Evolutionary conservation across 2,113 vertebrate species (phyloP), one percentile per base, ranked within the genome.

Genomic region (Macrotus californicus): DNA sequence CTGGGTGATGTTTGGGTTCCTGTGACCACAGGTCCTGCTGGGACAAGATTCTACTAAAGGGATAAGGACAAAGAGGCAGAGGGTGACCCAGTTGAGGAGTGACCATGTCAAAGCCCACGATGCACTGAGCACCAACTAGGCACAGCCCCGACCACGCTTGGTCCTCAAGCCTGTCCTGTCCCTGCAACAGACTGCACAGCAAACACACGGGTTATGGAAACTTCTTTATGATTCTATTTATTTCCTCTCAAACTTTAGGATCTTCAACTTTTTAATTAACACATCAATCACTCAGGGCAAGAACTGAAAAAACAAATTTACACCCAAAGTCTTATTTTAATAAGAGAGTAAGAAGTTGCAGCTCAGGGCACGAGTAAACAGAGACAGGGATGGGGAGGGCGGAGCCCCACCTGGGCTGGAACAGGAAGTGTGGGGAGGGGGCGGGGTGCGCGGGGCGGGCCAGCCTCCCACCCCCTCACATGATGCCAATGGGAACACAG

Each of bases 401-500:
- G 10, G 3, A 5, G 43, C 22, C 34, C 7, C 36, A 3, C 18
- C 36, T 39, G 36, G 39, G 9, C 67, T 70, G 67, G 67, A 54
- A n/a, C 67, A 70, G 36, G 36, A 22, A 22, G 19, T 12, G 36
- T 39, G n/a, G 67, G 67, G 19, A 21, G 21, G 67, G 22, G n/a
- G n/a, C 56, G 18, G 24, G 56, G 24, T 59, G 67, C 9, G 1
- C 2, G n/a, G n/a, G 18, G 18, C 24, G 36, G 36, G 67, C 19
- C 67, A 6, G 36, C 67, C 19, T 70, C 67, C 67, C n/a, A 19
- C 19, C 22, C 31, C 39, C 3, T 66, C 39, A 59, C 24, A 3
- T 5, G 41, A 29, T n/a, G 21, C 11, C 7, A 31, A 11, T 5
- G n/a, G 43, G 16, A 83, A 46, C 0, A 1, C 3, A n/a, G 36